Evolutionary conservation across 1,140 invertebrate genomes (phyloP).

Genomic region (Rhynchophorus ferrugineus): DNA sequence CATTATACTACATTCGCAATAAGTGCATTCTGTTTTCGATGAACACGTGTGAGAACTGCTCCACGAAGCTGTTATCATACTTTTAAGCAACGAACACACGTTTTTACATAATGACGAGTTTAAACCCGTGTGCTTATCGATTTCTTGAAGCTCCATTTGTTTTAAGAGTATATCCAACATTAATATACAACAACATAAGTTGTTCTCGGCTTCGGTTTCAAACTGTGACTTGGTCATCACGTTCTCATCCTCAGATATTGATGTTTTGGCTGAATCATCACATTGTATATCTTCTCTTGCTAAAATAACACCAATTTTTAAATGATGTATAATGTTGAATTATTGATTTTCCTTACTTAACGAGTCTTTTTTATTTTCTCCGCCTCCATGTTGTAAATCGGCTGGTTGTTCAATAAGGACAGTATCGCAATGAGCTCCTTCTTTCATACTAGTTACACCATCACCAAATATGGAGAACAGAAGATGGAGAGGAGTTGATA

Average conservation of each 20-base stretch:
- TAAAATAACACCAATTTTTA: constrained; percentile 5
- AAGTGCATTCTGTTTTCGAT: constrained; percentile 67
- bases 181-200: constrained; percentile 87
- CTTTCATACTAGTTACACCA: constrained; percentile 63
- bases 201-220: constrained; percentile 59
- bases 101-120: constrained; percentile 68
- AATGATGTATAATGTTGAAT: not conserved
- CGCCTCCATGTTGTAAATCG: constrained; percentile 36
- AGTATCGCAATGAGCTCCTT: constrained; percentile 45
- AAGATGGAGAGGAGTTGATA: constrained; percentile 77
- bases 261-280: constrained; percentile 57
- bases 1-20: constrained; percentile 86
- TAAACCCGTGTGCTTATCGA: constrained; percentile 75
- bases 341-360: constrained; percentile 45
- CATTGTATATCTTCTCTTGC: constrained; percentile 11
- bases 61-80: constrained; percentile 73
- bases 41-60: constrained; percentile 64
- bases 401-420: constrained; percentile 32
- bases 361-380: constrained; percentile 41
- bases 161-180: constrained; percentile 94
- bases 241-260: constrained; percentile 63
- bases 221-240: constrained; percentile 53
- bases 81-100: constrained; percentile 69
- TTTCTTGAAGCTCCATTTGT: constrained; percentile 93
- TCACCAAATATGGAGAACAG: constrained; percentile 84